A percentile compares a stretch with the other conserved stretches of the same genome.
Evolutionary conservation across 2,888 invertebrate species (phyloP).

Genomic region (Cephus pygmeus): DNA sequence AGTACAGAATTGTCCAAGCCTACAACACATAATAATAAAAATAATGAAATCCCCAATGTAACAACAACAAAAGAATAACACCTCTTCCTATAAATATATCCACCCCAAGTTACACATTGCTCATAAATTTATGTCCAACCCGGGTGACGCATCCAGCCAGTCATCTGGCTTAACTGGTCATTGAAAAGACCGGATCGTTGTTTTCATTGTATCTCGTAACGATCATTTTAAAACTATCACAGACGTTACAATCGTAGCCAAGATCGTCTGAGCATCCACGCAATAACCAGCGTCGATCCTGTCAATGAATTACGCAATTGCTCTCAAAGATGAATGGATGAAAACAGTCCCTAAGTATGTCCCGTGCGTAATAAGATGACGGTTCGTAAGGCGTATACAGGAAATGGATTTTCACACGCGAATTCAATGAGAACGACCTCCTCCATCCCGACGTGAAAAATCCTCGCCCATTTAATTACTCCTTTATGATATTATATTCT

Average conservation of each 20-base stretch:
- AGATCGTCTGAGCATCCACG: not conserved
- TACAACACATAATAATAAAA: conserved; percentile 60
- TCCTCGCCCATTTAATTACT: conserved; percentile 91
- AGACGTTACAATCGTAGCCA: not conserved
- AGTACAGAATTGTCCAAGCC: conserved; percentile 84
- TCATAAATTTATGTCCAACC: conserved; percentile 5
- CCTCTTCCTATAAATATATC: not conserved
- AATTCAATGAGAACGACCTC: not conserved
- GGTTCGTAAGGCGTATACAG: conserved; percentile 17
- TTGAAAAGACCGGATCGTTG: not conserved
- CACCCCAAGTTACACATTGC: not conserved
- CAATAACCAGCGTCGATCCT: not conserved
- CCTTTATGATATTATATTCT: conserved; percentile 71
- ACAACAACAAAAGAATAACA: conserved; percentile 61
- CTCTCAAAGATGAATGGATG: conserved; percentile 15
- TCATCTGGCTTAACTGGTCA: not conserved
- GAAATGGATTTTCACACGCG: conserved; percentile 26
- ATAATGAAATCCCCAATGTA: conserved; percentile 32
- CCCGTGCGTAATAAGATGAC: conserved; percentile 13
- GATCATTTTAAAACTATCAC: not conserved
- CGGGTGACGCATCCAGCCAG: not conserved
- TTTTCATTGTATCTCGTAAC: not conserved
- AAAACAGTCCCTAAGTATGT: conserved; percentile 6
- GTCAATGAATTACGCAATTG: conserved; percentile 24
- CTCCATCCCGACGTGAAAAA: conserved; percentile 77